Percentiles rank a stretch among this genome's conserved stretches.
Conservation (phyloP, 2,113 vertebrate species). For the Peromyscus californicus region DNA sequence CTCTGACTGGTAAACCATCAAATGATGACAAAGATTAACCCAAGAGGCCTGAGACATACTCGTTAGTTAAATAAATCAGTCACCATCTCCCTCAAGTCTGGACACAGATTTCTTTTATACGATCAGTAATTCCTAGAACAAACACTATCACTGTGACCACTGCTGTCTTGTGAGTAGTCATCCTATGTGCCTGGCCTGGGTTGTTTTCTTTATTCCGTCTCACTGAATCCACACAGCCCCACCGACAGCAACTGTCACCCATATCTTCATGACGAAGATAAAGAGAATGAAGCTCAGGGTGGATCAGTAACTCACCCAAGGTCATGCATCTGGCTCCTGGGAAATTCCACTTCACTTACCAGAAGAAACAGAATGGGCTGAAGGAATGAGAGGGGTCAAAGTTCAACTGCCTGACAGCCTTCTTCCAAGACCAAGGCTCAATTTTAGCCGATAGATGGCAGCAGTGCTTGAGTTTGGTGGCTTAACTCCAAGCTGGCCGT, state of each 20-base stretch:
- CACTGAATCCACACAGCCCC: not conserved
- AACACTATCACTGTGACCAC: not conserved
- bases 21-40: not conserved
- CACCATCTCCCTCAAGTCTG: not conserved
- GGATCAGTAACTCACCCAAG: slow-evolving; percentile 22
- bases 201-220: slow-evolving; percentile 7
- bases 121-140: slow-evolving; percentile 24
- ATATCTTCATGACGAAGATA: slow-evolving; percentile 16
- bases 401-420: slow-evolving; percentile 2
- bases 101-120: slow-evolving; percentile 26
- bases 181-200: not conserved
- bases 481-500: not conserved
- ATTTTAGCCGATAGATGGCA: slow-evolving; percentile 71
- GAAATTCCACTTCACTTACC: slow-evolving; percentile 36
- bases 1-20: slow-evolving; percentile 13
- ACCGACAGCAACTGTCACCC: slow-evolving; percentile 11
- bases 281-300: slow-evolving; percentile 15
- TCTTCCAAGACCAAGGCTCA: slow-evolving; percentile 39
- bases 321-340: not conserved
- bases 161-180: not conserved
- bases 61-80: not conserved
- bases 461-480: slow-evolving; percentile 26
- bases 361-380: slow-evolving; percentile 48
- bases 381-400: slow-evolving; percentile 46
- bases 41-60: not conserved